Percentiles rank a stretch among this genome's conserved stretches.
phyloP scores from a whole-genome alignment of 2,113 vertebrate species.

The Chloropsis hardwickii region DNA sequence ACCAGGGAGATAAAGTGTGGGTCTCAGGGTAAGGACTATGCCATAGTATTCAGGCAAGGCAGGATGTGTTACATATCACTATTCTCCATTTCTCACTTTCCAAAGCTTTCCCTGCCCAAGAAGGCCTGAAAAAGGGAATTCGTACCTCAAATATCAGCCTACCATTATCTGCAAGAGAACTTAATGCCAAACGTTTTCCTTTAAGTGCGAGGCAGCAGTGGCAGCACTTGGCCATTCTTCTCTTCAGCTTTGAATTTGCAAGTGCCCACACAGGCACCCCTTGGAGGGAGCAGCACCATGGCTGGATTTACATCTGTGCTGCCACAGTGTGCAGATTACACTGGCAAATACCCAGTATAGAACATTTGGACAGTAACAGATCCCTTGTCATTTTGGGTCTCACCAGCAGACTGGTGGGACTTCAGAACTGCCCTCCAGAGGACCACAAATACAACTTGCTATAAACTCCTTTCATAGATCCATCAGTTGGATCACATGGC shows the following conservation, averaged over 20 bases:
- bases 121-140: neutral
- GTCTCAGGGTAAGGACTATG: neutral
- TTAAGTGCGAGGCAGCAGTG: neutral
- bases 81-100: neutral
- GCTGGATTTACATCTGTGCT: neutral
- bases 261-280: neutral
- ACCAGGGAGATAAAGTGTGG: neutral
- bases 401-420: neutral
- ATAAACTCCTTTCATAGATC: neutral
- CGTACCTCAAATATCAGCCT: neutral
- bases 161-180: neutral
- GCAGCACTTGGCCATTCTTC: neutral
- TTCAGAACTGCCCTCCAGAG: neutral
- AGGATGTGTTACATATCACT: neutral
- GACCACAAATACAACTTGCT: neutral
- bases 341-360: neutral
- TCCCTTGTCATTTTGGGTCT: neutral
- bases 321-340: neutral
- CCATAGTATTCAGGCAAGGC: neutral
- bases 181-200: neutral
- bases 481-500: neutral
- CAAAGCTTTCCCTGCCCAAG: neutral
- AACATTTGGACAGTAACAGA: neutral
- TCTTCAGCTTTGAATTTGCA: neutral
- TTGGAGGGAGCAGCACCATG: neutral